Conservation (phyloP, 1,140 invertebrate genomes). For the Drosophila subobscura region DNA sequence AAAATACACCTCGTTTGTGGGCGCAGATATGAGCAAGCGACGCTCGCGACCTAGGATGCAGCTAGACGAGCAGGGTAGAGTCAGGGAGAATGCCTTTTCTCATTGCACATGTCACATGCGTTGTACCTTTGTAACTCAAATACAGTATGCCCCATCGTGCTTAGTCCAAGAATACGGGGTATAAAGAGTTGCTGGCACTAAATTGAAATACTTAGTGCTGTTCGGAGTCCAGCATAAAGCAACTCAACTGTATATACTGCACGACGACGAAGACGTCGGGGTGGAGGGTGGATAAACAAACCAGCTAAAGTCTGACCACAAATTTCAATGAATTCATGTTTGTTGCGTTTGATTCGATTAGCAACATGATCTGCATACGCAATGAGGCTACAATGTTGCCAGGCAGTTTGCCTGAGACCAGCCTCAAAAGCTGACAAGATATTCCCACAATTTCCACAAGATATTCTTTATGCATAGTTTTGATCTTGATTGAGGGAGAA, state of each 20-base stretch:
- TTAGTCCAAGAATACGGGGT: no score
- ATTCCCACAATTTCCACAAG: no score
- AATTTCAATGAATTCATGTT: constrained; percentile 30
- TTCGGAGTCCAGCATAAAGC: neutral
- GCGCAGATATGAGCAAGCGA: no score
- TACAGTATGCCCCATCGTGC: no score
- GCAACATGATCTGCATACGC: constrained; percentile 35
- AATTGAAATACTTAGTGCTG: constrained; percentile 33
- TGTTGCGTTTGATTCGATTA: constrained; percentile 33
- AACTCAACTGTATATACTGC: constrained; percentile 8
- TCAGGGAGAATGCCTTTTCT: no score
- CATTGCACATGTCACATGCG: no score
- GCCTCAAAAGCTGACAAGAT: no score
- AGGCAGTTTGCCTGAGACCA: no score
- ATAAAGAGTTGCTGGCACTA: constrained; percentile 12
- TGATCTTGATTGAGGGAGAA: neutral
- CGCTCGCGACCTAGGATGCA: no score
- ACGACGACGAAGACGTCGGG: neutral
- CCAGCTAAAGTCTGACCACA: constrained; percentile 20
- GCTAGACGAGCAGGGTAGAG: no score
- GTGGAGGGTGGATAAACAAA: neutral
- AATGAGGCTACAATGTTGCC: constrained; percentile 37
- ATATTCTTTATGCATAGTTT: constrained; percentile 1
- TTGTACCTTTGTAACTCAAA: no score
- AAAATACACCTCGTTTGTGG: no score